Evolutionary conservation across 2,888 invertebrate species (phyloP), one percentile per base, ranked within the genome.

Genomic region (Hirtodrosophila histrioides): DNA sequence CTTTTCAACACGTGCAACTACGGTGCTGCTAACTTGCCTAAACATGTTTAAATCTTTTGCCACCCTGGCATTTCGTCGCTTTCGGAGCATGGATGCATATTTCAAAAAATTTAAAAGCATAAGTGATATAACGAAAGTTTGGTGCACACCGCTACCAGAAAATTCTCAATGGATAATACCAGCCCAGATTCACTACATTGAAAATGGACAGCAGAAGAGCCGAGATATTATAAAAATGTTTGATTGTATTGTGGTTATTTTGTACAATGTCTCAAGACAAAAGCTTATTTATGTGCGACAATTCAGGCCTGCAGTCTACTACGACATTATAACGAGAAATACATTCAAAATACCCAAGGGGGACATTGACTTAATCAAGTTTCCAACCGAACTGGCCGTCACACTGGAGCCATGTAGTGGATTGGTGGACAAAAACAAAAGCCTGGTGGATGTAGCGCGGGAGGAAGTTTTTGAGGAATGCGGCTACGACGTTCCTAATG

Each of bases 361-460:
- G 0, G 84, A 88, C 0, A 93, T 96, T 53, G 95, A 96, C 86
- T 92, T 94, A 0, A 83, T 91, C 0, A 94, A 95, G 87, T 95
- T 95, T 90, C 95, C 96, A 3, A 93, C 95, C 0, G 92, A 93
- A 2, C 88, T 95, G 2, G 98, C 97, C 0, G 89, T 98, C 0
- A 96, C 98, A 0, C 87, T 97, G 31, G 99, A 99, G 92, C 93
- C 98, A 69, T 99, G 99, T 92, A 98, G 98, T 3, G 99, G 99
- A 1, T 95, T 98, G 68, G 94, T 98, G 2, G 98, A 98, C 90
- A 98, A 98, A 91, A 90, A 94, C 6, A 94, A 94, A 75, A 91
- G 95, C 3, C 89, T 95, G 35, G 92, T 92, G 48, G 95, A 97
- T 88, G 97, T 97, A 54, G 97, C 97, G 0, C 93, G 93, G 57